Evolutionary conservation across 1,140 invertebrate genomes (phyloP), one percentile per base, ranked within the genome.

Genomic region (Rhopalosiphum padi): DNA sequence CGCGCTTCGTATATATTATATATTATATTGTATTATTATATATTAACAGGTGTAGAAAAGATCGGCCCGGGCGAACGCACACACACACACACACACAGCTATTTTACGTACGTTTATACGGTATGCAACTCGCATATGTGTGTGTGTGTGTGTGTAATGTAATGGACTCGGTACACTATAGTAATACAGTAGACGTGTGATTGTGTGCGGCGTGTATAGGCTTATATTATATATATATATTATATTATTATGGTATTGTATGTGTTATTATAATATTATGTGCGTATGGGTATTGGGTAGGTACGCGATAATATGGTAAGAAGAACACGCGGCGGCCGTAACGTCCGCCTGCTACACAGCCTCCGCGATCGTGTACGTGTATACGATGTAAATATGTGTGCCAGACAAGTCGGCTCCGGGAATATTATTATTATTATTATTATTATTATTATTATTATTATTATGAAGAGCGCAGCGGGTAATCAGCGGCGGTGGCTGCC

Each of bases 391-490:
- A 55, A 53, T 55, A 43, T 68, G 55, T 48, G 89, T 68, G 53
- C 89, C 89, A 90, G 89, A 90, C 89, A 90, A 90, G 89, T 68
- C 89, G 89, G 89, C 89, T 90, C 89, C 89, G 89, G 43, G 89
- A 68, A 55, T 53, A 89, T 89, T 89, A 89, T 41, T 89, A 89
- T 89, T 88, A 46, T 83, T 83, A 77, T 82, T 23, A n/a, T n/a
- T n/a, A n/a, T n/a, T 53, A 89, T 89, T 89, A 89, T 41, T 89
- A 89, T 89, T 88, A 46, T 53, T 89, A 53, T 89, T 89, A 87
- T 89, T 90, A 90, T 60, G 89, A 90, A 90, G 53, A 90, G 35
- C 89, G 37, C 89, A 90, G 89, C 89, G 89, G 89, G 89, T 41
- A 41, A 68, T 48, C 51, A 53, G 83, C 41, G 60, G 60, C 86